Conservation (phyloP, 2,888 invertebrate species). For the Ichneumon xanthorius region DNA sequence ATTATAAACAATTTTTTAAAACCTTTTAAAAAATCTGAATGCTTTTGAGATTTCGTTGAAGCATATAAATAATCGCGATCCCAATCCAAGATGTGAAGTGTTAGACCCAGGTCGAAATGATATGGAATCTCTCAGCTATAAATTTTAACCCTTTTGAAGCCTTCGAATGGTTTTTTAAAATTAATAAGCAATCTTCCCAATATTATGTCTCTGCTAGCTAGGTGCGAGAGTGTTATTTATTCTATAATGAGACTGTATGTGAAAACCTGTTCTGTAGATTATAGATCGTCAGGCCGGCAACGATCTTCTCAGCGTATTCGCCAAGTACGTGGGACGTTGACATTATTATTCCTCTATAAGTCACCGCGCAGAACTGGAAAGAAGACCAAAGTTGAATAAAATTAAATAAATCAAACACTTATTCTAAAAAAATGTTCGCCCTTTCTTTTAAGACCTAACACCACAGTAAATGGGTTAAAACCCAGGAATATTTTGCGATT, state of each 20-base stretch:
- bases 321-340: conserved; percentile 87
- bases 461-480: too few relatives aligned
- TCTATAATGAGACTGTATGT: conserved; percentile 73
- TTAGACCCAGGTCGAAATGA: too few relatives aligned
- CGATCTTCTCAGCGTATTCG: conserved; percentile 92
- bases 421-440: too few relatives aligned
- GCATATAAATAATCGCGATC: too few relatives aligned
- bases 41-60: too few relatives aligned
- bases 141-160: too few relatives aligned
- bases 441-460: too few relatives aligned
- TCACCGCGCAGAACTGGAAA: conserved; percentile 85
- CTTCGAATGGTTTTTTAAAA: neutral
- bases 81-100: too few relatives aligned
- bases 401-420: neutral
- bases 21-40: too few relatives aligned
- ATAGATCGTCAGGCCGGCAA: conserved; percentile 90
- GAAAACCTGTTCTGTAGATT: conserved; percentile 86
- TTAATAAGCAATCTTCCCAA: neutral
- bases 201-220: neutral
- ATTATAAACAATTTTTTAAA: too few relatives aligned
- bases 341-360: conserved; percentile 85
- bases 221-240: neutral
- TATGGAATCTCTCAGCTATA: too few relatives aligned
- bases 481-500: too few relatives aligned
- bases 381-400: conserved; percentile 16